phyloP scores from a whole-genome alignment of 2,797 vertebrate species.

The Falco cherrug region DNA sequence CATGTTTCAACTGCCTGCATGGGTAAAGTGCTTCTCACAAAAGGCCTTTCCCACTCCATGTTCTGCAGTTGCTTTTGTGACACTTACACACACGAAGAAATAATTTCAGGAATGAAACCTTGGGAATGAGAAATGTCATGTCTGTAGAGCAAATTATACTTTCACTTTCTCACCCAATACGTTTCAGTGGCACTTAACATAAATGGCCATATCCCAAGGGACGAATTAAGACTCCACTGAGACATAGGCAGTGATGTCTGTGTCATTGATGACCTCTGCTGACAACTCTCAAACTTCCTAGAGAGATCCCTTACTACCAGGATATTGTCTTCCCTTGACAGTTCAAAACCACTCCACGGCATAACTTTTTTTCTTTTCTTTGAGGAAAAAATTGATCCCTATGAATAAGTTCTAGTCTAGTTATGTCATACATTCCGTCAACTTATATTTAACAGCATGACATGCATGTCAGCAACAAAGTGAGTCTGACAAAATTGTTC shows the following conservation, averaged over 20 bases:
- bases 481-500: constrained; percentile 30
- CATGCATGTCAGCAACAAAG: constrained; percentile 5
- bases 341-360: neutral
- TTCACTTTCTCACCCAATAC: fast-evolving
- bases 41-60: neutral
- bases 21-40: neutral
- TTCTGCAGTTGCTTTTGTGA: neutral
- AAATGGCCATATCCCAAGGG: neutral
- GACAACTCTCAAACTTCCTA: neutral
- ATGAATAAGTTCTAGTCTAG: neutral
- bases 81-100: neutral
- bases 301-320: neutral
- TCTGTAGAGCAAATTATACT: neutral
- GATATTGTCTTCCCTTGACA: neutral
- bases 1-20: fast-evolving
- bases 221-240: neutral
- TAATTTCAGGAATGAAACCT: neutral
- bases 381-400: neutral
- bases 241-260: fast-evolving
- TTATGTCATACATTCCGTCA: neutral
- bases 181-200: neutral
- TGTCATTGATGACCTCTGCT: neutral
- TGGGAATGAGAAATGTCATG: neutral
- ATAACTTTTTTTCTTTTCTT: neutral
- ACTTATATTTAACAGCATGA: constrained; percentile 11